Percentiles rank a stretch among this genome's conserved stretches.
These are phyloP conservation scores for Tamandua tetradactyla DNA, from an alignment of 2,797 vertebrate species.

Conservation along the genomic window DNA sequence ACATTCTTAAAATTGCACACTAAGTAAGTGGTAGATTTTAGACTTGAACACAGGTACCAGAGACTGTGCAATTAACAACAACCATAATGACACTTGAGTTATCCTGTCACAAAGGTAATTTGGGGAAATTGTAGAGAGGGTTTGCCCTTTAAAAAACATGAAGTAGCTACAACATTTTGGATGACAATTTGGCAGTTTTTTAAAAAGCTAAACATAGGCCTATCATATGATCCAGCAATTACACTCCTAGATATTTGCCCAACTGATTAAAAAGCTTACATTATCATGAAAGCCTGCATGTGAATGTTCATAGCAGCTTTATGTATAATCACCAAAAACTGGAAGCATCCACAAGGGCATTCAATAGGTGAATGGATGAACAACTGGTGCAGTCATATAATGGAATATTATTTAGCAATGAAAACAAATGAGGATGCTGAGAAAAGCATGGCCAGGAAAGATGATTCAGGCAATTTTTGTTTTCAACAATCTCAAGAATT, in stretches of 20 bases:
- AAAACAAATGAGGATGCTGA: background rate
- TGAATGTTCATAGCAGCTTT: background rate
- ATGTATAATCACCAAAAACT: background rate
- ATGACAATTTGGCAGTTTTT: background rate
- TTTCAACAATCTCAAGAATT: no score
- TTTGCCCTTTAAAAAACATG: background rate
- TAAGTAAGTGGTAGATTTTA: background rate
- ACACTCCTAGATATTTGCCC: background rate
- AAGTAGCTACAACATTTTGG: background rate
- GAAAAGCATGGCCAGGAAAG: no score
- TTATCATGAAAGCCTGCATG: background rate
- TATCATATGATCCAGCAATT: background rate
- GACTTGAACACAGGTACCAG: background rate
- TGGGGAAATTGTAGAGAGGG: background rate
- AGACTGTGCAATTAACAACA: background rate
- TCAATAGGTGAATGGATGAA: background rate
- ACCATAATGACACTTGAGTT: background rate
- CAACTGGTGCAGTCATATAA: background rate
- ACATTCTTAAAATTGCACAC: background rate
- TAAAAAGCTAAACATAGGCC: background rate
- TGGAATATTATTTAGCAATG: background rate
- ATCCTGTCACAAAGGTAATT: background rate
- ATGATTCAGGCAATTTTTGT: no score
- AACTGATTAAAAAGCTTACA: conserved; percentile 5
- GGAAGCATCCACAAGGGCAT: background rate